Conservation (phyloP, 2,113 vertebrate genomes). For the Pituophis catenifer region DNA sequence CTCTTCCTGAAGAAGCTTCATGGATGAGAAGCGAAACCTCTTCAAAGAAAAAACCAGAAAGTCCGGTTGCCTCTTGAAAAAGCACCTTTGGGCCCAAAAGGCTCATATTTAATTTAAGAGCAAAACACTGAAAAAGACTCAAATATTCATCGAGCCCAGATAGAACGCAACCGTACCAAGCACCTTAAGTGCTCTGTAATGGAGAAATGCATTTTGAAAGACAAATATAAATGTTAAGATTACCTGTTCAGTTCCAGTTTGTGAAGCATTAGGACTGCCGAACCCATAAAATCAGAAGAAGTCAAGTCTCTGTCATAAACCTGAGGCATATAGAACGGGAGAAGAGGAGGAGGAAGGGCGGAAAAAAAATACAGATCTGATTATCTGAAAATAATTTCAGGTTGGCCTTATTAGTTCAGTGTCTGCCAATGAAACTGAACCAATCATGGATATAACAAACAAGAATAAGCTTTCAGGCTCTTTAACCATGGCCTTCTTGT, state of each 20-base stretch:
- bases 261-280: conserved; percentile 71
- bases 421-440: background rate
- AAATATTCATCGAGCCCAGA: background rate
- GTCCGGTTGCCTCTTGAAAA: no score
- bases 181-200: background rate
- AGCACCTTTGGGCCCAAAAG: no score
- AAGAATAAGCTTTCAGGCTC: background rate
- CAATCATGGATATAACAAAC: background rate
- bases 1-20: no score
- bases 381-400: conserved; percentile 31
- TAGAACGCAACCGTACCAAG: no score
- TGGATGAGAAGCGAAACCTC: no score
- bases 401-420: conserved; percentile 35
- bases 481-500: background rate
- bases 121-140: background rate
- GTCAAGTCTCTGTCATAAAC: conserved; percentile 93
- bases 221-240: background rate
- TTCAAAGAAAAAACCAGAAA: no score
- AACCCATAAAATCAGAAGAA: conserved; percentile 93
- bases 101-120: background rate
- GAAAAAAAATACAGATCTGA: conserved; percentile 19
- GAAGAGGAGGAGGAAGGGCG: background rate
- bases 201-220: background rate
- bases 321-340: conserved; percentile 57
- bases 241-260: conserved; percentile 88